phyloP scores from a whole-genome alignment of 2,797 vertebrate genomes.

The Anguilla pacifica region DNA sequence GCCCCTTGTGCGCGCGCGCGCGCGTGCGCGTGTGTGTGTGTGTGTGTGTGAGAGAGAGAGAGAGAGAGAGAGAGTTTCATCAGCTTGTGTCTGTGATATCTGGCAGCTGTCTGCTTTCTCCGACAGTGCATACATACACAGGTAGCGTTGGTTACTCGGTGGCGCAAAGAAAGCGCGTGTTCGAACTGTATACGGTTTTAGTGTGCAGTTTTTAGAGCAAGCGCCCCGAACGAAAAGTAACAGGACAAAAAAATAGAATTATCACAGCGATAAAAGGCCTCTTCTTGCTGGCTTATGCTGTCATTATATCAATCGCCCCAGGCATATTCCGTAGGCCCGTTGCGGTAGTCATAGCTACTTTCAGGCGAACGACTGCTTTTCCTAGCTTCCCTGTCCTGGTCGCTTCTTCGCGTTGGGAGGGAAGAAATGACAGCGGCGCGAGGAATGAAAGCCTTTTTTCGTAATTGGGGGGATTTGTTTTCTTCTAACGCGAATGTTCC shows the following conservation, averaged over 20 bases:
- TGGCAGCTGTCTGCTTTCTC: neutral
- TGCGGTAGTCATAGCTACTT: slow-evolving; percentile 49
- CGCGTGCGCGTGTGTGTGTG: neutral
- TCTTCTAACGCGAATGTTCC: slow-evolving; percentile 73
- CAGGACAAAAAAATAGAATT: neutral
- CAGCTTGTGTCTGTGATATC: neutral
- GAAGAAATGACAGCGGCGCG: neutral
- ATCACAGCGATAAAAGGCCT: neutral
- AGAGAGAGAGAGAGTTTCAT: neutral
- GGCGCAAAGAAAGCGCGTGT: slow-evolving; percentile 10
- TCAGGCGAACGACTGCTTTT: slow-evolving; percentile 47
- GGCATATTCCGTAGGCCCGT: slow-evolving; percentile 34
- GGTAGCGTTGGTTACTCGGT: neutral
- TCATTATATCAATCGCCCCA: neutral
- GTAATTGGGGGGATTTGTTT: slow-evolving; percentile 55
- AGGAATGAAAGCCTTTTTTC: slow-evolving; percentile 62
- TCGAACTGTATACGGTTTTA: neutral
- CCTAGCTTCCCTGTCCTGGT: slow-evolving; percentile 20
- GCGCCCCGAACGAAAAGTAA: neutral
- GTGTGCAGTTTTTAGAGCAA: neutral
- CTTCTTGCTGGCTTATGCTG: neutral
- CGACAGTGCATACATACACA: neutral
- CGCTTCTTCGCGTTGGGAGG: slow-evolving; percentile 47
- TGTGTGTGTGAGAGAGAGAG: neutral
- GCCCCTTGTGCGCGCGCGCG: slow-evolving; percentile 52